Evolutionary conservation across 2,113 vertebrate genomes (phyloP).

Genomic region (Ochotona princeps): DNA sequence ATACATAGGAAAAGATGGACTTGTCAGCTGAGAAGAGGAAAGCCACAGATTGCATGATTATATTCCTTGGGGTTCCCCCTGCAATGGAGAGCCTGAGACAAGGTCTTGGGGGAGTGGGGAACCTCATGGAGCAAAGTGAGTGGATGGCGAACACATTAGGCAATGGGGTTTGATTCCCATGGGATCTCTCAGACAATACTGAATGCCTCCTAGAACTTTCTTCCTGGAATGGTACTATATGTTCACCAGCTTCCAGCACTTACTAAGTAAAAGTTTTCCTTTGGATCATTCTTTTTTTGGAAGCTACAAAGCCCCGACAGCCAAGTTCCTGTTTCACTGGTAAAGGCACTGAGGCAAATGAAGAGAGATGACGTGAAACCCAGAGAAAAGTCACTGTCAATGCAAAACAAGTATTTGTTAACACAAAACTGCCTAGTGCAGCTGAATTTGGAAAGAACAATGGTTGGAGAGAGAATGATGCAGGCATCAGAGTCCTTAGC

Average conservation of each 20-base stretch:
- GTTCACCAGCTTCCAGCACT: neutral
- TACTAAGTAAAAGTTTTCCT: neutral
- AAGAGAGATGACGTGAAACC: neutral
- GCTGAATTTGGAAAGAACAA: neutral
- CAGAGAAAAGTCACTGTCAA: neutral
- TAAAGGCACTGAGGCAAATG: neutral
- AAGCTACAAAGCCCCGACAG: neutral
- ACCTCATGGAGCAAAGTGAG: too few species aligned
- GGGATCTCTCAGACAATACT: neutral
- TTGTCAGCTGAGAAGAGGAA: neutral
- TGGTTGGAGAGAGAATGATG: rapidly evolving
- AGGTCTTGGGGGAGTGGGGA: too few species aligned
- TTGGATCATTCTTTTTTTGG: neutral
- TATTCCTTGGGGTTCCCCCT: too few species aligned
- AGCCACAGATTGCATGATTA: too few species aligned
- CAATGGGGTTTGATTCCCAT: too few species aligned
- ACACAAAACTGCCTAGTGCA: neutral
- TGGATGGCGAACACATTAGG: neutral
- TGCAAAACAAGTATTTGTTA: neutral
- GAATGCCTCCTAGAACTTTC: neutral
- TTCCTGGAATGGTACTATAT: neutral
- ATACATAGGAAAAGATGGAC: neutral
- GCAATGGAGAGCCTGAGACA: too few species aligned
- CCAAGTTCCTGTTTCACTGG: neutral
- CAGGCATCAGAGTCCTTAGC: neutral